phyloP scores from a whole-genome alignment of 2,797 vertebrate genomes.

The Crocidura indochinensis region DNA sequence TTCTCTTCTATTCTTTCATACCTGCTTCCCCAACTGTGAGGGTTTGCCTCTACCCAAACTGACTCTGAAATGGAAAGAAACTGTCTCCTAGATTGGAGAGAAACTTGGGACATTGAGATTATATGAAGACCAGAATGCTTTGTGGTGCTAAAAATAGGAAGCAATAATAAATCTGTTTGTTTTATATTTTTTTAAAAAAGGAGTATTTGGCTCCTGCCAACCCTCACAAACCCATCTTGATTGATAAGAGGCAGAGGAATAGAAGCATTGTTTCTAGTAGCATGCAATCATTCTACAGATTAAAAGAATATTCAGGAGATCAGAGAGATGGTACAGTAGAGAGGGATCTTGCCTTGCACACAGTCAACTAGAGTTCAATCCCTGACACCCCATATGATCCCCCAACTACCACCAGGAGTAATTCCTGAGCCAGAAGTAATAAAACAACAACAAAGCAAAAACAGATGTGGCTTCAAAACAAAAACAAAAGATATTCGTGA shows the following conservation, averaged over 20 bases:
- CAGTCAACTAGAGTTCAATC: no score
- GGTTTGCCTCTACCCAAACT: constrained; percentile 28
- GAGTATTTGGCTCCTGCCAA: neutral
- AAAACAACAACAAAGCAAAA: no score
- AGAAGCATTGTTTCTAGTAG: neutral
- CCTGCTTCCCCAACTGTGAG: neutral
- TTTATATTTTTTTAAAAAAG: no score
- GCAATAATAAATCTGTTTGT: neutral
- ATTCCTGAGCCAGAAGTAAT: no score
- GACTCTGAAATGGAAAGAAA: neutral
- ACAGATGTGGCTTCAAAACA: no score
- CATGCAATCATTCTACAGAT: neutral
- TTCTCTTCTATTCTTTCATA: neutral
- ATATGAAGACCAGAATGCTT: neutral
- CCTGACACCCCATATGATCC: no score
- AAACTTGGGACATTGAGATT: constrained; percentile 21
- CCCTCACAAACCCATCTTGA: neutral
- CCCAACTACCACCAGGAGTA: no score
- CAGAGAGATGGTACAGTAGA: no score
- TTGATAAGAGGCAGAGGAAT: neutral
- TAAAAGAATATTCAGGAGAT: neutral
- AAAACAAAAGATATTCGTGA: no score
- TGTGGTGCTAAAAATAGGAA: neutral
- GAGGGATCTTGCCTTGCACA: no score
- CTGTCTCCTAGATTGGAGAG: neutral